Percentiles rank a stretch among this genome's conserved stretches.
Evolutionary conservation across 2,797 vertebrate genomes (phyloP).

Genomic region (Eulemur rubriventer): DNA sequence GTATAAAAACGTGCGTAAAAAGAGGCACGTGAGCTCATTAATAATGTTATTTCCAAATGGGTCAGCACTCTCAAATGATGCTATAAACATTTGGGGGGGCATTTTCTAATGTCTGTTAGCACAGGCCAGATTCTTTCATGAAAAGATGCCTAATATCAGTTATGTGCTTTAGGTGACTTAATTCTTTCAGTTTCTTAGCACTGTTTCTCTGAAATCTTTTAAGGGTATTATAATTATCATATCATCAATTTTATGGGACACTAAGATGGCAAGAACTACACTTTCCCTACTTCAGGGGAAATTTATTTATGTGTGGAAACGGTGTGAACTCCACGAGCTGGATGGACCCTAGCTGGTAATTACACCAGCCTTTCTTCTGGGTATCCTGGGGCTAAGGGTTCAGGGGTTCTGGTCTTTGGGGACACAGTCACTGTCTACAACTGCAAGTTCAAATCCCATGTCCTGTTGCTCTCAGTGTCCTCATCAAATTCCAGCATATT

Average conservation of each 20-base stretch:
- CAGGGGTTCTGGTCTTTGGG: neutral
- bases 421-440: slow-evolving; percentile 44
- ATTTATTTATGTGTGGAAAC: neutral
- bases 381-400: neutral
- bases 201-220: neutral
- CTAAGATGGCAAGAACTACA: neutral
- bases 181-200: neutral
- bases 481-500: slow-evolving; percentile 73
- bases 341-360: neutral
- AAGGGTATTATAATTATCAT: neutral
- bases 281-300: neutral
- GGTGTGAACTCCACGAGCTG: neutral
- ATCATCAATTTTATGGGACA: neutral
- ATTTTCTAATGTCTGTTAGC: neutral
- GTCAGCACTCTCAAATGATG: neutral
- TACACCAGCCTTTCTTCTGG: neutral
- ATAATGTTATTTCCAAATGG: slow-evolving; percentile 37
- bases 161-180: neutral
- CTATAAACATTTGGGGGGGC: neutral
- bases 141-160: neutral
- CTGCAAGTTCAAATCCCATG: slow-evolving; percentile 44
- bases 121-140: neutral
- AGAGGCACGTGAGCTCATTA: neutral
- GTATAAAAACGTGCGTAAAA: neutral
- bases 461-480: slow-evolving; percentile 23